Conservation (phyloP, 2,113 vertebrate genomes). For the Apistogramma diplotaenia region DNA sequence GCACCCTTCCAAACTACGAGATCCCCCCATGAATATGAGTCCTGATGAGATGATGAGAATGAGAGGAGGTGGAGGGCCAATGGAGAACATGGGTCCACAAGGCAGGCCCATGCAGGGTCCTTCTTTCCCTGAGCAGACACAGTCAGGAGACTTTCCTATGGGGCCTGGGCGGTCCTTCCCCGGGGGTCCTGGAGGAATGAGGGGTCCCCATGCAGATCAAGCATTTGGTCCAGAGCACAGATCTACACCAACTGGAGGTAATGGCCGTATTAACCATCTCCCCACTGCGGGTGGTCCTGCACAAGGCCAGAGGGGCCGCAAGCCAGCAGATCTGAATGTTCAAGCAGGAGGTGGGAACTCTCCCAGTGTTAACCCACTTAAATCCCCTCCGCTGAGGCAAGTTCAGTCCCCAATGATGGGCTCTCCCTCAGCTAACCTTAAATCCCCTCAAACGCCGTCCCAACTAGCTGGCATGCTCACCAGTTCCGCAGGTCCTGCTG, state of each 20-base stretch:
- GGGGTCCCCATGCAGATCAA: slow-evolving; percentile 89
- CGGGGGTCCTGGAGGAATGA: slow-evolving; percentile 84
- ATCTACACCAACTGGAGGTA: slow-evolving; percentile 80
- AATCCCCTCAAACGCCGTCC: slow-evolving; percentile 97
- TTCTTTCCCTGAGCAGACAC: slow-evolving; percentile 85
- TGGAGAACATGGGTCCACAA: slow-evolving; percentile 88
- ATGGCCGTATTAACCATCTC: slow-evolving; percentile 95
- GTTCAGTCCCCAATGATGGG: slow-evolving; percentile 98
- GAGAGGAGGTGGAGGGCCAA: slow-evolving; percentile 78
- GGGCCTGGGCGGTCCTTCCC: slow-evolving; percentile 90
- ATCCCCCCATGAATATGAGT: slow-evolving; percentile 81
- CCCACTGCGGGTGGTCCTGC: slow-evolving; percentile 77
- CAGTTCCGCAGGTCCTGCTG: slow-evolving; percentile 84
- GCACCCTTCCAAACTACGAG: slow-evolving; percentile 91
- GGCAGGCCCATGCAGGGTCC: slow-evolving; percentile 89
- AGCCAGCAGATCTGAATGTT: slow-evolving; percentile 88
- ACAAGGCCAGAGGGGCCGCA: slow-evolving; percentile 84
- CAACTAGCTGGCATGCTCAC: slow-evolving; percentile 96
- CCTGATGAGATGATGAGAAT: slow-evolving; percentile 95
- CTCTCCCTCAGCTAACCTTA: slow-evolving; percentile 96
- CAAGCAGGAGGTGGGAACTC: slow-evolving; percentile 90
- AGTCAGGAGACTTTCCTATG: slow-evolving; percentile 91
- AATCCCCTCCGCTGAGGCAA: slow-evolving; percentile 95
- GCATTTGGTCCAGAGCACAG: slow-evolving; percentile 91
- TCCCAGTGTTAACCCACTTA: slow-evolving; percentile 94